Evolutionary conservation across 2,797 vertebrate species (phyloP), one percentile per base, ranked within the genome.

Genomic region (Hephaestus fuliginosus): DNA sequence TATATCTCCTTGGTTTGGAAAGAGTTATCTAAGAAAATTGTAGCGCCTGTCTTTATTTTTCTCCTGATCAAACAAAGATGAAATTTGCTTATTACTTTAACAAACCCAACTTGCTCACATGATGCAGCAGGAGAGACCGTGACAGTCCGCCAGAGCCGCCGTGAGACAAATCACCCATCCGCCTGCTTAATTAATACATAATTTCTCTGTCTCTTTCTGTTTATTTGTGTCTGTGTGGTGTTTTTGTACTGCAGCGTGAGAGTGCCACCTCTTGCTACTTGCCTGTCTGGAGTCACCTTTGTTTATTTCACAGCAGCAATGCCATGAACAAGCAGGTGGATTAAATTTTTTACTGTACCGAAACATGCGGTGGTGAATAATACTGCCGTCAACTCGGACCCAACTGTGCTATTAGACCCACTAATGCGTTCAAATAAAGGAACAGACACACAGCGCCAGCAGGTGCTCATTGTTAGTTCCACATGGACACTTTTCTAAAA

Each of bases 301-400:
- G 55, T 76, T 81, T 71, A 36, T 83, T 70, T 77, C 67, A 75
- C 61, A 48, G 66, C 58, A 61, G 20, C n/a, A 58, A 49, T 44
- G 52, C 51, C 60, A 15, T 20, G 46, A 69, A 72, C 15, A 53
- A 78, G 70, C 69, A 55, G 67, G 64, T 41, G 25, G 6, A 46
- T 41, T 0, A 48, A n/a, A 61, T 12, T 51, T 33, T 15, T 73
- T n/a, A 33, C n/a, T 28, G 22, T 55, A 76, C 46, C 15, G 49
- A 60, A 69, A 33, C 15, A 65, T 28, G n/a, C 7, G 17, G 1
- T 44, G 14, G 9, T 49, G 17, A 76, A 81, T 48, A 76, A 69
- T 14, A 53, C 52, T 30, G 33, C 39, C 48, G 51, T 60, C 28
- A 22, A 5, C 30, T 68, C 30, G n/a, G 9, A 63, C 70, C 57